phyloP scores from a whole-genome alignment of 2,113 vertebrate species.

The Mustela lutreola region DNA sequence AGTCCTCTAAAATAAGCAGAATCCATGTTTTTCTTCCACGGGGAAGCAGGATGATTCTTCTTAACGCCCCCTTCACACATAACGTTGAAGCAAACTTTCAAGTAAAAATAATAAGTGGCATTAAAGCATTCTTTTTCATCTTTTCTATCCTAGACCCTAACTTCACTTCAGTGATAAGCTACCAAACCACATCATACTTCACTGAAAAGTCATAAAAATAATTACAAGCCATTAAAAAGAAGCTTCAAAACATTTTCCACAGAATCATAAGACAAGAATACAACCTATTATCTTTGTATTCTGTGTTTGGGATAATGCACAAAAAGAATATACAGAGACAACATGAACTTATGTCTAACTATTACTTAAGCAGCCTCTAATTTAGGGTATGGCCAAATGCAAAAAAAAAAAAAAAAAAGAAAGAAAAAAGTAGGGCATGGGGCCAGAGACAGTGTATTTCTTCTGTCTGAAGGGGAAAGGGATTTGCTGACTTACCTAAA shows the following conservation, averaged over 20 bases:
- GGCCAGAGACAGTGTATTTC: background rate
- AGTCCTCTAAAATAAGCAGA: background rate
- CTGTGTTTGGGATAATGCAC: slow-evolving; percentile 1
- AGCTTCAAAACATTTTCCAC: slow-evolving; percentile 35
- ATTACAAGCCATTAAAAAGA: background rate
- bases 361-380: background rate
- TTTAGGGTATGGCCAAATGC: background rate
- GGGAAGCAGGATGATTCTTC: background rate
- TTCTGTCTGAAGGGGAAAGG: background rate
- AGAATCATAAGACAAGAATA: background rate
- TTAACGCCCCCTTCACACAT: background rate
- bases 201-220: slow-evolving; percentile 34
- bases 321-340: background rate
- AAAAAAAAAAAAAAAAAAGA: background rate
- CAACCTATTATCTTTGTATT: background rate
- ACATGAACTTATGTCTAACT: background rate
- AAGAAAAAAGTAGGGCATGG: background rate
- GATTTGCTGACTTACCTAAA: background rate
- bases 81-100: slow-evolving; percentile 43
- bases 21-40: background rate
- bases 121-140: slow-evolving; percentile 24
- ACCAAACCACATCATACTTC: slow-evolving; percentile 26
- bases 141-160: slow-evolving; percentile 22
- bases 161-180: slow-evolving; percentile 25
- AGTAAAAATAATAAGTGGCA: slow-evolving; percentile 13